Evolutionary conservation across 2,797 vertebrate species (phyloP), one percentile per base, ranked within the genome.

Genomic region (Enteromius mattozi): DNA sequence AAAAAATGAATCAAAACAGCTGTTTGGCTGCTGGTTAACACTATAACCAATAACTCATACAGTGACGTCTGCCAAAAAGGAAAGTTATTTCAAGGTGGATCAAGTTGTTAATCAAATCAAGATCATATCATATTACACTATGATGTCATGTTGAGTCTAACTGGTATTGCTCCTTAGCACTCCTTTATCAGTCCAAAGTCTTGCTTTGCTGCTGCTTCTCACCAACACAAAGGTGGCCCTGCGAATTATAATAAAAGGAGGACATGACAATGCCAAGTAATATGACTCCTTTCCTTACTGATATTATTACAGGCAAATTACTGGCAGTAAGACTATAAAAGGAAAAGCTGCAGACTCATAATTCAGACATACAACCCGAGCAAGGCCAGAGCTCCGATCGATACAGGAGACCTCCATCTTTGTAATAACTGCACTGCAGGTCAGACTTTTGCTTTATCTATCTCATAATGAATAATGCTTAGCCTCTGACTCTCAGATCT

Each of bases 251-350:
- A 66, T 76, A 47, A 65, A 49, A 40, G 40, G 40, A 80, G 2
- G 42, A 49, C 6, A 66, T 21, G 71, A 75, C 30, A 42, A 71
- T 19, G 59, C 6, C 71, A 49, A 1, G 81, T 40, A 54, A 76
- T 40, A 21, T 21, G 30, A 82, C 81, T 51, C 71, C 56, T 74
- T 75, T 47, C 9, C 59, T 75, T 35, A 47, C 56, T 9, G 37
- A 76, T 68, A 76, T 51, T n/a, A 76, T 83, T 66, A 72, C 61
- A 56, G 16, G 33, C n/a, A 66, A 54, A 83, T 83, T 76, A 56
- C 72, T 30, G 61, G 45, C 72, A 76, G 45, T 30, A 61, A 76
- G 47, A 76, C 81, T 56, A 83, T 76, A 83, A 83, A 83, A 40
- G 24, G 63, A 56, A 37, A 7, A 51, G 10, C 63, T 68, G 33